These are phyloP conservation scores for Agapornis roseicollis DNA, from an alignment of 2,113 vertebrate genomes.

Conservation along the genomic window DNA sequence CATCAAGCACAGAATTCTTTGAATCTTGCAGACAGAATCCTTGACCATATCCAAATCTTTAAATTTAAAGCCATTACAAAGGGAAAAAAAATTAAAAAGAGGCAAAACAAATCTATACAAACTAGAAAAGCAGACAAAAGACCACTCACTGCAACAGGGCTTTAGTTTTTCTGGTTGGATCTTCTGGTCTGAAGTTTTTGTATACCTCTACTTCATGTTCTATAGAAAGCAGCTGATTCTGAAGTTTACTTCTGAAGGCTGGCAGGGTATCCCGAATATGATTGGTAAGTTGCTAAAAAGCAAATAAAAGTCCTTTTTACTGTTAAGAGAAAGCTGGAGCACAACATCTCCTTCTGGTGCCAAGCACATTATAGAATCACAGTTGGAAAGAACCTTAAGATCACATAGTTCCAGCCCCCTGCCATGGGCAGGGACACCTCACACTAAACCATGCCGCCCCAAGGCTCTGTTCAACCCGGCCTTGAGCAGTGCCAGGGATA, in stretches of 20 bases:
- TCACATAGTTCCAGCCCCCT: not conserved
- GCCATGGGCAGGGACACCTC: not conserved
- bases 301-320: not conserved
- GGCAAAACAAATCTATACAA: not conserved
- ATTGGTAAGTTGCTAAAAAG: slow-evolving; percentile 90
- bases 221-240: slow-evolving; percentile 82
- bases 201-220: slow-evolving; percentile 87
- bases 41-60: not conserved
- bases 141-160: slow-evolving; percentile 86
- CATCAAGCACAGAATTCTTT: not conserved
- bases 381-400: not conserved
- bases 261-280: slow-evolving; percentile 90
- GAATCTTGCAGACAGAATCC: not conserved
- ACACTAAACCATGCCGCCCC: not conserved
- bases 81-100: rapidly evolving
- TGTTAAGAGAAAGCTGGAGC: not conserved
- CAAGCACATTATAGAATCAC: not conserved
- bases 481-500: not conserved
- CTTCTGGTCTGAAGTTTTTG: slow-evolving; percentile 83
- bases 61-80: not conserved
- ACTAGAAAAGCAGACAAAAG: not conserved
- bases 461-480: not conserved
- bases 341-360: not conserved
- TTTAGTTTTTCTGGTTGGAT: slow-evolving; percentile 87
- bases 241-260: slow-evolving; percentile 84